These are phyloP conservation scores for Meta bourneti DNA, from an alignment of 2,888 invertebrate species.

Conservation along the genomic window DNA sequence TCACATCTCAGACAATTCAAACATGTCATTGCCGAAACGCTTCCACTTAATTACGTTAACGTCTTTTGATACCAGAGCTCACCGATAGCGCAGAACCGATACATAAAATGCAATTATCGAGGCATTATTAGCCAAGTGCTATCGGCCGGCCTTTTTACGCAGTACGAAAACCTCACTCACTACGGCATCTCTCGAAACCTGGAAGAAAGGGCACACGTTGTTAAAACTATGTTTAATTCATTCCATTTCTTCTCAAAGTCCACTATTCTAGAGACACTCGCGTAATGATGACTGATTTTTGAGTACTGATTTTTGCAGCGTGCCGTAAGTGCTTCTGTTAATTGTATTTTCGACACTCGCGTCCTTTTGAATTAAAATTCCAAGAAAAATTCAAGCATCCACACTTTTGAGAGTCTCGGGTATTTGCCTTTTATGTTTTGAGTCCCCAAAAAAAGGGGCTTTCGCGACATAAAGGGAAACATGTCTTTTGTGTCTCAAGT, in stretches of 20 bases:
- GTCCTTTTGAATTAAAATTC: not conserved
- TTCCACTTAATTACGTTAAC: not conserved
- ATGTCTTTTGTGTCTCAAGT: constrained; percentile 6
- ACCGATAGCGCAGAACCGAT: not conserved
- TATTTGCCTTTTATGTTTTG: constrained; percentile 20
- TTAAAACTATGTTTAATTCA: not conserved
- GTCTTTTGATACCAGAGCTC: not conserved
- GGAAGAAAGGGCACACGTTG: not conserved
- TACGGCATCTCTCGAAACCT: too few relatives aligned
- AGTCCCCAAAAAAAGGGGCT: not conserved
- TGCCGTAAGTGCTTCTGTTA: constrained; percentile 5
- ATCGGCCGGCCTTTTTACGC: not conserved
- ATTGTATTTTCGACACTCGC: not conserved
- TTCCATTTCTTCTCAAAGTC: not conserved
- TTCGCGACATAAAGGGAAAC: not conserved
- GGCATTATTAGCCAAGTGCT: not conserved
- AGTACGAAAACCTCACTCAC: not conserved
- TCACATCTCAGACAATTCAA: too few relatives aligned
- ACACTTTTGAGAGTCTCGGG: not conserved
- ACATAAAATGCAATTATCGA: not conserved
- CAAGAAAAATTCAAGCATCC: not conserved
- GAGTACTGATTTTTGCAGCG: not conserved
- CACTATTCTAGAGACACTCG: not conserved
- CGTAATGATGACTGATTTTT: not conserved
- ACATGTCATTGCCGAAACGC: not conserved